phyloP scores from a whole-genome alignment of 2,797 vertebrate genomes.

The Pseudomugil gertrudae region DNA sequence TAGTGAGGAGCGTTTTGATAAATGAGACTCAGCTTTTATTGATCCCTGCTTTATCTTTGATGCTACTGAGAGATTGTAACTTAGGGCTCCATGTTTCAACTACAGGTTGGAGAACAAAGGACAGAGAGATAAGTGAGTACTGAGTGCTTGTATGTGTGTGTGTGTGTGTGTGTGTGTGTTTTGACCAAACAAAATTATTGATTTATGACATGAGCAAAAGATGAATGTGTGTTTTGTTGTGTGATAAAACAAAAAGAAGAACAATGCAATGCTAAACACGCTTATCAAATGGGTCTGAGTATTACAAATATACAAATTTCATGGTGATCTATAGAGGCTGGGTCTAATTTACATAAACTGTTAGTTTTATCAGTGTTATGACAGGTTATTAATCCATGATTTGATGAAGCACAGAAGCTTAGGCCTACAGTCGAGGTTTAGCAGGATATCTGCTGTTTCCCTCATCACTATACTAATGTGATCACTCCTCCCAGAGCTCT shows the following conservation, averaged over 20 bases:
- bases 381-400: conserved; percentile 21
- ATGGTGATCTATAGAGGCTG: conserved; percentile 28
- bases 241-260: conserved; percentile 30
- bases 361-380: conserved; percentile 16
- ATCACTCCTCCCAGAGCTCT: conserved; percentile 60
- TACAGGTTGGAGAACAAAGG: conserved; percentile 59
- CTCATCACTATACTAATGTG: conserved; percentile 64
- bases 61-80: conserved; percentile 46
- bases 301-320: conserved; percentile 22
- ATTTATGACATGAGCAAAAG: conserved; percentile 65
- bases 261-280: conserved; percentile 13
- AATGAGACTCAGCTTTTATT: conserved; percentile 61
- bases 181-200: conserved; percentile 60
- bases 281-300: conserved; percentile 7
- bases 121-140: conserved; percentile 20
- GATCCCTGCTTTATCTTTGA: conserved; percentile 60
- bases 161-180: conserved; percentile 32
- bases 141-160: conserved; percentile 31
- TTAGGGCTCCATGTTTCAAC: conserved; percentile 46
- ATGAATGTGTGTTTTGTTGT: conserved; percentile 16
- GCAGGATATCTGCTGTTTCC: conserved; percentile 50
- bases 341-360: conserved; percentile 3
- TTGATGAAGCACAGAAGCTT: conserved; percentile 10
- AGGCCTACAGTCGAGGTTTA: conserved; percentile 15
- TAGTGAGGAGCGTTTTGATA: conserved; percentile 55